A percentile compares a stretch with the other conserved stretches of the same genome.
Evolutionary conservation across 2,888 invertebrate species (phyloP).

Genomic region (Oconnorella tubifera): DNA sequence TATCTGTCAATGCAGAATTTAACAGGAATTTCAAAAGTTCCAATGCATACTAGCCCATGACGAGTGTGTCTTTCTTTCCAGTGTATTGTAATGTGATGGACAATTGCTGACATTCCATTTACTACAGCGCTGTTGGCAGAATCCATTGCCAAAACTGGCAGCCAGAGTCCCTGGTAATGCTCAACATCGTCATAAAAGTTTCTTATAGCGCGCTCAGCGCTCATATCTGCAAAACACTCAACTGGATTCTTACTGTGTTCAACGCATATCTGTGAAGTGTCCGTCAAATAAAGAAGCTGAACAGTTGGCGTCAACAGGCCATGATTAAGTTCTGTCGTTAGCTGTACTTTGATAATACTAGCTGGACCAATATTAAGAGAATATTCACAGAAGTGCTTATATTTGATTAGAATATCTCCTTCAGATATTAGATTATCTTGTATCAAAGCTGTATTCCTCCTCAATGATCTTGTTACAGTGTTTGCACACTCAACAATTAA

Average conservation of each 20-base stretch:
- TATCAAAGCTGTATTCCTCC: neutral
- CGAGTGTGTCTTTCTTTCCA: neutral
- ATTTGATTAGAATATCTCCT: constrained; percentile 18
- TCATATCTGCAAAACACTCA: constrained; percentile 39
- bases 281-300: constrained; percentile 44
- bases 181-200: constrained; percentile 36
- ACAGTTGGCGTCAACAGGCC: constrained; percentile 43
- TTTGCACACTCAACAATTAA: neutral
- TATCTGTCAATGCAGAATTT: constrained; percentile 40
- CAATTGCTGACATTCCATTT: constrained; percentile 37
- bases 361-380: constrained; percentile 30
- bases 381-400: constrained; percentile 30
- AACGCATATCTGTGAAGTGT: constrained; percentile 44
- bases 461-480: neutral
- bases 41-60: constrained; percentile 12
- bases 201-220: constrained; percentile 7
- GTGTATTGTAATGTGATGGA: constrained; percentile 41
- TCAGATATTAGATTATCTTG: constrained; percentile 31
- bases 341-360: constrained; percentile 41
- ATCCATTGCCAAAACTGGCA: constrained; percentile 44
- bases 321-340: constrained; percentile 36
- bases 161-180: constrained; percentile 43
- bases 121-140: constrained; percentile 40
- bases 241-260: constrained; percentile 40
- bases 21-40: constrained; percentile 36